Percentiles rank a stretch among this genome's conserved stretches.
These are phyloP conservation scores for Sycophila sp. DNA, from an alignment of 1,140 invertebrate genomes.

Conservation along the genomic window DNA sequence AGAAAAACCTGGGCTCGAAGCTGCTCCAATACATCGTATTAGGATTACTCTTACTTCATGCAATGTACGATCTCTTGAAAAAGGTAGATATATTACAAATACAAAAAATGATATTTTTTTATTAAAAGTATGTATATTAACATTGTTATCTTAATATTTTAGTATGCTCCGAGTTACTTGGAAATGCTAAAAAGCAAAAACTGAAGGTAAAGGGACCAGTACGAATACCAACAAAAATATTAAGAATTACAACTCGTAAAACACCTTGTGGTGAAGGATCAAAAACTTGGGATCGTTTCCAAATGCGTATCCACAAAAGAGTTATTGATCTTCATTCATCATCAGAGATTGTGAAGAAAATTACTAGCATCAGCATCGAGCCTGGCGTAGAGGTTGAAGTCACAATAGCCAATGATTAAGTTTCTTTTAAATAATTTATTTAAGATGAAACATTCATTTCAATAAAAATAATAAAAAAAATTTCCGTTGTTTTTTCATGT, in stretches of 20 bases:
- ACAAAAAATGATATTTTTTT: not conserved
- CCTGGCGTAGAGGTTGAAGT: slow-evolving; percentile 99
- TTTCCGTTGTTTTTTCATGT: not conserved
- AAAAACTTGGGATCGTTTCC: slow-evolving; percentile 99
- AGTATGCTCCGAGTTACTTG: slow-evolving; percentile 96
- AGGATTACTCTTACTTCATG: slow-evolving; percentile 97
- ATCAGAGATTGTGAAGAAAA: slow-evolving; percentile 98
- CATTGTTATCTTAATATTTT: slow-evolving; percentile 46
- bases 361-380: slow-evolving; percentile 98
- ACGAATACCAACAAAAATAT: slow-evolving; percentile 93
- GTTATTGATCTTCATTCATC: slow-evolving; percentile 98
- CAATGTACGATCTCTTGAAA: slow-evolving; percentile 97
- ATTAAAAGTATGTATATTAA: not conserved
- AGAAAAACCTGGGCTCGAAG: slow-evolving; percentile 87
- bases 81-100: slow-evolving; percentile 70
- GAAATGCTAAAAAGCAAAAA: slow-evolving; percentile 96
- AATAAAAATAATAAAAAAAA: not conserved
- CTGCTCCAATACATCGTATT: slow-evolving; percentile 89
- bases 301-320: slow-evolving; percentile 98
- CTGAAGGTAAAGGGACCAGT: slow-evolving; percentile 96
- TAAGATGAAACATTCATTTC: not conserved
- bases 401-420: slow-evolving; percentile 93
- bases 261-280: slow-evolving; percentile 99
- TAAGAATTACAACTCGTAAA: slow-evolving; percentile 98
- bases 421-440: not conserved